Percentiles rank a stretch among this genome's conserved stretches.
These are phyloP conservation scores for Carabus problematicus DNA, from an alignment of 2,888 invertebrate genomes.

Conservation along the genomic window DNA sequence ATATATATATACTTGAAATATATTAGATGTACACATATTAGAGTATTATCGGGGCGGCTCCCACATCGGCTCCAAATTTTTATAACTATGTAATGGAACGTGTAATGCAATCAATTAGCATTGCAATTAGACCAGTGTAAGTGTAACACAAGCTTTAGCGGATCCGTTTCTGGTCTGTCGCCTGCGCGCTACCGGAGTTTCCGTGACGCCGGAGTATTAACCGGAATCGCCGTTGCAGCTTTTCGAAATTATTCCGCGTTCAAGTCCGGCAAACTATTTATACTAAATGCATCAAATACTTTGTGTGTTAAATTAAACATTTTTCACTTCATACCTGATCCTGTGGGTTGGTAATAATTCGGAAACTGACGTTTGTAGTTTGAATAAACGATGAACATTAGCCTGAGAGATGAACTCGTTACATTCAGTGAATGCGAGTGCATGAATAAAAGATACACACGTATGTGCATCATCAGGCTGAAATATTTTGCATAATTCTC, in stretches of 20 bases:
- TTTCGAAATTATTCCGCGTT: not conserved
- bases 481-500: constrained; percentile 6
- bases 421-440: too few species aligned
- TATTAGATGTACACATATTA: too few species aligned
- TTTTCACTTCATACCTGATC: too few species aligned
- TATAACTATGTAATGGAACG: too few species aligned
- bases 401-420: too few species aligned
- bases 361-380: too few species aligned
- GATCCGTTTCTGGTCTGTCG: constrained; percentile 28
- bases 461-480: not conserved
- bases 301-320: too few species aligned
- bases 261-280: not conserved
- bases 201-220: not conserved
- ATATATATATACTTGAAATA: too few species aligned
- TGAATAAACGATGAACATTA: too few species aligned
- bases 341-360: too few species aligned
- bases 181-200: not conserved
- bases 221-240: not conserved
- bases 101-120: constrained; percentile 24
- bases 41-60: too few species aligned
- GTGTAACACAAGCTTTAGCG: constrained; percentile 27
- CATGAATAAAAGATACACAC: not conserved
- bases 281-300: not conserved
- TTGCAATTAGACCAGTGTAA: constrained; percentile 13
- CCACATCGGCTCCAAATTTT: too few species aligned